Evolutionary conservation across 1,140 invertebrate species (phyloP), one percentile per base, ranked within the genome.

Genomic region (Drosophila sulfurigaster): DNA sequence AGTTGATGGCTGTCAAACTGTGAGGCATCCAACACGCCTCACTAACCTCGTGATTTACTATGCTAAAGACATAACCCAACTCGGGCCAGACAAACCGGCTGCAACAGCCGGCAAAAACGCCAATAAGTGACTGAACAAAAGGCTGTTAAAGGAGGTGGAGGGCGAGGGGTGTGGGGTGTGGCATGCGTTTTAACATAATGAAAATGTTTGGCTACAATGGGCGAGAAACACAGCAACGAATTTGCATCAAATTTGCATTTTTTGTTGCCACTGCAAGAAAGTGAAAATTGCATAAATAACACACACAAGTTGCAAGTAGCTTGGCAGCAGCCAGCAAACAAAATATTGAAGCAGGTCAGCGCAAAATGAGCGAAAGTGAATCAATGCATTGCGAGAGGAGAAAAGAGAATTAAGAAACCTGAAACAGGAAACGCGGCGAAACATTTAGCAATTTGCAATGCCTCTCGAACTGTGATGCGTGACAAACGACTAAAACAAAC

Each of bases 231-330:
- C 71, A 78, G 66, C 75, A 82, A 56, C 38, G 45, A 54, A 54
- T 74, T 80, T 76, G 60, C 64, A 79, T 58, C 32, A 69, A 66
- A 87, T 87, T 88, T 87, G 63, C 83, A 87, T 88, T 65, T 64
- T 54, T 57, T 48, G 30, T 63, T 65, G 63, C 51, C 58, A 15
- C 41, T 71, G 63, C 68, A 75, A 81, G 78, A 87, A 87, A 88
- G 85, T 88, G 83, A 88, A 88, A 87, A 87, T 87, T 83, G 83
- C 83, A 82, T 87, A 79, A 88, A 83, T 74, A 86, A 70, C 54
- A 54, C 54, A 54, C 51, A 38, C 35, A 10, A 38, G 10, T 38
- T 38, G 35, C 35, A 62, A 62, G 65, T 60, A 46, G 49, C 62
- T 51, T 32, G 51, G n/a, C 43, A 49, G 38, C 11, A 66, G 8